Base-by-base conservation (phyloP, 1,140 invertebrate genomes). In the Halictus rubicundus region DNA sequence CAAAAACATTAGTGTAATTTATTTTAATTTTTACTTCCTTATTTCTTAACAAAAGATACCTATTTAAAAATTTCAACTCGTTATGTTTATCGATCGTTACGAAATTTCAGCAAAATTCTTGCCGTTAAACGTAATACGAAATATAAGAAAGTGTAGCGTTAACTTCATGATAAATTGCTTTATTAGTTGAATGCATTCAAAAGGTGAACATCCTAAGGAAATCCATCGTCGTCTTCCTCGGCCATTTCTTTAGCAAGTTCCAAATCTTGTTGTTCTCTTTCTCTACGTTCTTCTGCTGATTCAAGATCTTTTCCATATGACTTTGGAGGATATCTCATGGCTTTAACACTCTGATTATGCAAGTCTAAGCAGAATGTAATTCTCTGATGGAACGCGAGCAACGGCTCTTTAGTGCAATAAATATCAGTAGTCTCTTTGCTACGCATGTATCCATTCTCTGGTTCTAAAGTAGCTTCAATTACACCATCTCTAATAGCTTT, bases 401-500 rank as follows among this genome's bases (percentile, higher is more conserved):
- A 97, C 0, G 99, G 99, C 92, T 99, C 99, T 68, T 97, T 95
- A 7, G 99, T 99, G 81, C 97, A 98, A 92, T 99, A 99, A 84
- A 99, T 97, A 91, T 99, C 98, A 5, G 96, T 97, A 60, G 97
- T 98, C 92, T 99, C 98, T 90, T 99, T 99, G 87, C 98, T 99
- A 80, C 98, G 96, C 96, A 99, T 99, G 88, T 97, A 99, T 23
- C 98, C 98, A 82, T 97, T 96, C 91, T 98, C 98, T 78, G 99
- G 97, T 93, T 99, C 98, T 80, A 99, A 95, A 0, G 96, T 98
- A 0, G 99, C 99, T 92, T 99, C 98, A 91, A 99, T 99, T 1
- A 99, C 99, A 66, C 98, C 98, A 94, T 99, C 99, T 68, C 98
- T 94, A 74, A 99, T 99, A n/a, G 99, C 99, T 94, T 99, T 99